Conservation (phyloP, 2,797 vertebrate species). For the Myripristis jacobus region DNA sequence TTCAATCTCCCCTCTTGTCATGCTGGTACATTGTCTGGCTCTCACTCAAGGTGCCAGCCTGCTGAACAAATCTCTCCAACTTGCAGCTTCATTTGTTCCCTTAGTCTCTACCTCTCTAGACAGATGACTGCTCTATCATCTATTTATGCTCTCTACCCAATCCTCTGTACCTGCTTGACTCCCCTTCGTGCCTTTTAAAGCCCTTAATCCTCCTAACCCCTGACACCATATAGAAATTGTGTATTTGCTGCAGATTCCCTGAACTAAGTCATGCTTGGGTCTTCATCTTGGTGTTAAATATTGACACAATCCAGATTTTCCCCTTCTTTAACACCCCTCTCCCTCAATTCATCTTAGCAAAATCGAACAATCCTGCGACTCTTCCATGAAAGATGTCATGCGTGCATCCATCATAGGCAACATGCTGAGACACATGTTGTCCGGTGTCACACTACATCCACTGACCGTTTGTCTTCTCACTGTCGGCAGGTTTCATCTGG, state of each 20-base stretch:
- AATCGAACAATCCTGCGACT: constrained; percentile 3
- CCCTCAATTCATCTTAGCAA: constrained; percentile 10
- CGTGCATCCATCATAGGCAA: neutral
- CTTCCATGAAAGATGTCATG: constrained; percentile 9
- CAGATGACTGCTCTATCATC: constrained; percentile 52
- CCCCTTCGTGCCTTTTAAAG: constrained; percentile 52
- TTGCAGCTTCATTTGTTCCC: constrained; percentile 42
- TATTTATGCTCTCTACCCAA: constrained; percentile 40
- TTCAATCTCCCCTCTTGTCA: constrained; percentile 38
- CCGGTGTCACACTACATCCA: constrained; percentile 21
- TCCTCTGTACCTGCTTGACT: constrained; percentile 36
- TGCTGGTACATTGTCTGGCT: constrained; percentile 45
- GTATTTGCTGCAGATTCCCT: constrained; percentile 46
- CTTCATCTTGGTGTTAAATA: constrained; percentile 31
- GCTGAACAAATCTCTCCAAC: constrained; percentile 51
- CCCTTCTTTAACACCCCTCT: constrained; percentile 18
- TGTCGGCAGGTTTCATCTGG: constrained; percentile 86
- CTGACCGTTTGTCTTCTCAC: constrained; percentile 85
- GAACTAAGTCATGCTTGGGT: constrained; percentile 19
- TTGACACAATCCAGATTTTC: constrained; percentile 1
- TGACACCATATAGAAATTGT: constrained; percentile 54
- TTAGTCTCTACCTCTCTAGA: constrained; percentile 46
- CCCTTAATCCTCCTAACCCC: constrained; percentile 64
- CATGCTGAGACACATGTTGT: constrained; percentile 1
- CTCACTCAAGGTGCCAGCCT: constrained; percentile 50